Evolutionary conservation across 2,797 vertebrate genomes (phyloP).

Genomic region (Galagoides demidoff): DNA sequence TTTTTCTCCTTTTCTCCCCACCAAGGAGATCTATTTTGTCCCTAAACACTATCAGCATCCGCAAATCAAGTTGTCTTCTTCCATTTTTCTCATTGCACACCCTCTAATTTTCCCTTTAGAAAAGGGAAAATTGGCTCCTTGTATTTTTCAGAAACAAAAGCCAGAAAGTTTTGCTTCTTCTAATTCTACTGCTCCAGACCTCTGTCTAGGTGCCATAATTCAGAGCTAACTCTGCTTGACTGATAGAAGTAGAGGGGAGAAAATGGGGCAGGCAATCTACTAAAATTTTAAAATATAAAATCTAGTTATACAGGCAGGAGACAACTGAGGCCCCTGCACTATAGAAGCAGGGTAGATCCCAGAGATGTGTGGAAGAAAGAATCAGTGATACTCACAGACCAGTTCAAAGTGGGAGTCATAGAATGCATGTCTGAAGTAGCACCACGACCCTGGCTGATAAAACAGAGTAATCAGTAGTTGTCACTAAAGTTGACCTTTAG

Average conservation of each 20-base stretch:
- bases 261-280: not conserved
- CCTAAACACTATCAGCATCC: slow-evolving; percentile 30
- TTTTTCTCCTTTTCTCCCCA: not conserved
- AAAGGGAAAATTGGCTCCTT: not conserved
- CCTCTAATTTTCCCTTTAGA: slow-evolving; percentile 56
- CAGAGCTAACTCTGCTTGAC: slow-evolving; percentile 3
- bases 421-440: not conserved
- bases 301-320: not conserved
- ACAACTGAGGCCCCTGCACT: not conserved
- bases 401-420: not conserved
- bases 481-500: slow-evolving; percentile 30
- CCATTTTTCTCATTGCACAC: not conserved
- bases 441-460: not conserved
- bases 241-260: not conserved
- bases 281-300: slow-evolving; percentile 15
- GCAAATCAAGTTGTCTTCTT: slow-evolving; percentile 46
- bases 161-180: not conserved
- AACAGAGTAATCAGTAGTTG: not conserved
- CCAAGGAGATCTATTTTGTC: slow-evolving; percentile 13
- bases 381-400: not conserved
- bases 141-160: slow-evolving; percentile 44
- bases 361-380: not conserved
- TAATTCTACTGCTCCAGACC: not conserved
- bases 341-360: not conserved
- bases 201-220: not conserved